These are phyloP conservation scores for Buphagus erythrorhynchus DNA, from an alignment of 2,797 vertebrate genomes.

Conservation along the genomic window DNA sequence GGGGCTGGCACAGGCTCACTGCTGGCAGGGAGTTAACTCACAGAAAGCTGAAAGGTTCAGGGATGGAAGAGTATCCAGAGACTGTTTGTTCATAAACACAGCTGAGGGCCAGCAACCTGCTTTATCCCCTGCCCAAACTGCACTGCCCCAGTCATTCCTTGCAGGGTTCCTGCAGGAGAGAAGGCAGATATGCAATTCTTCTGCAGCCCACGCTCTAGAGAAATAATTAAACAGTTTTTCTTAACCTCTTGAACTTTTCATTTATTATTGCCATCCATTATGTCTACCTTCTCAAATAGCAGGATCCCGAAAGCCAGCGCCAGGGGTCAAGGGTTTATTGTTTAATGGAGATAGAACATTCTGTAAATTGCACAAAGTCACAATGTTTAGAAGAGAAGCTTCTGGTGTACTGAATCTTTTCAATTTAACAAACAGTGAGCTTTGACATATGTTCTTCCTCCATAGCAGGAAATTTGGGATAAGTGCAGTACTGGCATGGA, in stretches of 20 bases:
- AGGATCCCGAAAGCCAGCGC: constrained; percentile 78
- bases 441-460: constrained; percentile 83
- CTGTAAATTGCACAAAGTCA: constrained; percentile 85
- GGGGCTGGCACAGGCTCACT: constrained; percentile 74
- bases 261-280: constrained; percentile 82
- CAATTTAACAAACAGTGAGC: constrained; percentile 83
- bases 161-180: constrained; percentile 49
- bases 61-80: constrained; percentile 74
- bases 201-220: constrained; percentile 76
- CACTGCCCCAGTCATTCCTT: constrained; percentile 46
- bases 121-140: constrained; percentile 42
- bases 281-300: constrained; percentile 80
- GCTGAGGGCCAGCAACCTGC: constrained; percentile 76
- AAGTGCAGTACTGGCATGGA: constrained; percentile 84
- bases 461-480: constrained; percentile 83
- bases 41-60: constrained; percentile 62
- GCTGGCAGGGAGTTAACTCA: constrained; percentile 70
- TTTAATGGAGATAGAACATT: constrained; percentile 89
- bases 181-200: constrained; percentile 61
- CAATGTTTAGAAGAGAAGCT: constrained; percentile 87
- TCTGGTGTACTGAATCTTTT: constrained; percentile 82
- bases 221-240: constrained; percentile 87
- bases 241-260: constrained; percentile 82
- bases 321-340: constrained; percentile 83
- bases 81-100: constrained; percentile 78